A percentile compares a stretch with the other conserved stretches of the same genome.
Evolutionary conservation across 2,888 invertebrate species (phyloP).

Genomic region (Aspidapion aeneum): DNA sequence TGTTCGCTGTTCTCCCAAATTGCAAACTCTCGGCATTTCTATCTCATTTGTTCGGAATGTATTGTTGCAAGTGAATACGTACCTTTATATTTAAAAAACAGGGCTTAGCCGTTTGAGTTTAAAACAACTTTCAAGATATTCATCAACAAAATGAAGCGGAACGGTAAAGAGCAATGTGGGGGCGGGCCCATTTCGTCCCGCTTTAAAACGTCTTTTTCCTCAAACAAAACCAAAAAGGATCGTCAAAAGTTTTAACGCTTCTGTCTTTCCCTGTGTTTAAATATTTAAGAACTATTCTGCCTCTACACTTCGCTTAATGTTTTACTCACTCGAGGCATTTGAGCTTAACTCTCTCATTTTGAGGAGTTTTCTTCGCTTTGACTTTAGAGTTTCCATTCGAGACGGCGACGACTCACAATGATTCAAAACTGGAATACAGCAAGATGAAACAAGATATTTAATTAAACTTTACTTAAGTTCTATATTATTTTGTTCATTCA

Average conservation of each 20-base stretch:
- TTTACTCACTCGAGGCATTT: slow-evolving; percentile 2
- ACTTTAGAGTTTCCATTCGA: not conserved
- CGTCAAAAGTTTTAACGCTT: not conserved
- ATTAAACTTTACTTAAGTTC: too few species aligned
- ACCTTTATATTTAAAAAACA: too few species aligned
- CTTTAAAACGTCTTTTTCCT: not conserved
- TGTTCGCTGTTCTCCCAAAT: too few species aligned
- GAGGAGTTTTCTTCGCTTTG: slow-evolving; percentile 1
- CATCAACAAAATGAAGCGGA: not conserved
- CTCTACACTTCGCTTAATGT: slow-evolving; percentile 1
- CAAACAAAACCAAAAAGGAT: not conserved
- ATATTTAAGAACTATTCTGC: slow-evolving; percentile 4
- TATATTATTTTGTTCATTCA: too few species aligned
- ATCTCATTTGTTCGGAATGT: too few species aligned
- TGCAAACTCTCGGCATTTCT: too few species aligned
- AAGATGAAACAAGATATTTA: too few species aligned
- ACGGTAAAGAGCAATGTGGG: too few species aligned
- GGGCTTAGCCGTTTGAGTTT: not conserved
- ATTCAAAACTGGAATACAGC: too few species aligned
- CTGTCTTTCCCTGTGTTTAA: slow-evolving; percentile 1
- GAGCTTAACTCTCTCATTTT: slow-evolving; percentile 1
- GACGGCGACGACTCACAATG: too few species aligned
- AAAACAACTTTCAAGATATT: not conserved
- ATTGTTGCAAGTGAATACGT: too few species aligned
- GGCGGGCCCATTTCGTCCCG: not conserved